A percentile compares a stretch with the other conserved stretches of the same genome.
These are phyloP conservation scores for Pocillopora verrucosa DNA, from an alignment of 64 coral and sea anemone species.

Conservation along the genomic window DNA sequence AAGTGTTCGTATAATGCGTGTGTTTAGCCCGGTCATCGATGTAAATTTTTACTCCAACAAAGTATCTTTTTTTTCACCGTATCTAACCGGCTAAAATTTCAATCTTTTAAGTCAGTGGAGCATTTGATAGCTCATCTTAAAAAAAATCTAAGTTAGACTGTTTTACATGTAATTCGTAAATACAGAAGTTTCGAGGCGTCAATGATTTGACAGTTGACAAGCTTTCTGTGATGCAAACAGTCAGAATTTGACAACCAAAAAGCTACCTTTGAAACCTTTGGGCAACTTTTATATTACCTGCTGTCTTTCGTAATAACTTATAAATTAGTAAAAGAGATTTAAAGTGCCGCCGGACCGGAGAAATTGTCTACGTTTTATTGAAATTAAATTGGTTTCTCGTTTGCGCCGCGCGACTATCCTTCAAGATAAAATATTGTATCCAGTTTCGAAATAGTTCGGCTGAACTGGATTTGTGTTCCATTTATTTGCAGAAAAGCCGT, in stretches of 20 bases:
- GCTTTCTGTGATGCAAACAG: not conserved
- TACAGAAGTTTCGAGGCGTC: slow-evolving; percentile 21
- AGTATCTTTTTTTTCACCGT: not conserved
- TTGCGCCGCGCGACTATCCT: not conserved
- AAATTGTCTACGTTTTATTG: not conserved
- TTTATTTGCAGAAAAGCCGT: not conserved
- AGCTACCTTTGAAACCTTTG: not conserved
- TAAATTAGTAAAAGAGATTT: not conserved
- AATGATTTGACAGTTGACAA: slow-evolving; percentile 5
- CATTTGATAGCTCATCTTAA: not conserved
- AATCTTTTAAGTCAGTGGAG: not conserved
- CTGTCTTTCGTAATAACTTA: not conserved
- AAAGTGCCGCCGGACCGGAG: not conserved
- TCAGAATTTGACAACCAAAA: slow-evolving; percentile 16
- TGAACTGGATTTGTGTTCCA: not conserved
- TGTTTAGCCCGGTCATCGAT: too few species aligned
- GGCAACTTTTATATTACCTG: not conserved
- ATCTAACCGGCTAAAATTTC: not conserved
- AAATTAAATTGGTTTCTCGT: not conserved
- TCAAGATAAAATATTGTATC: slow-evolving; percentile 22
- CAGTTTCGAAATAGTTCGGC: slow-evolving; percentile 2
- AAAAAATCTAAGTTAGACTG: not conserved
- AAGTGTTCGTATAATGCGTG: too few species aligned
- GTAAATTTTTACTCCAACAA: not conserved
- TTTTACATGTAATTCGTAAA: slow-evolving; percentile 35